phyloP scores from a whole-genome alignment of 1,140 invertebrate genomes.

The Temnothorax longispinosus region DNA sequence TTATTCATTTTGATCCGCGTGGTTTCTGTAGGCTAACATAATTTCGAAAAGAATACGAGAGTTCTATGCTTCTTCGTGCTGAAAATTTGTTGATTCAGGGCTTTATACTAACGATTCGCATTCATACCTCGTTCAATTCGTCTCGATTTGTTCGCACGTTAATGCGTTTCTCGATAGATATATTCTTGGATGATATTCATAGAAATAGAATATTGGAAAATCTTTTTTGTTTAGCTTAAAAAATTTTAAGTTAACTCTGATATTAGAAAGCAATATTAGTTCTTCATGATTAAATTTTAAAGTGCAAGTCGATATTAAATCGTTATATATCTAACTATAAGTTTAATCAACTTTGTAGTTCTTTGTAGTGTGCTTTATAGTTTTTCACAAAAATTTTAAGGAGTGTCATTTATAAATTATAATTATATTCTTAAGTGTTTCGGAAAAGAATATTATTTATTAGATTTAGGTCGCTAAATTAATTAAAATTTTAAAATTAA shows the following conservation, averaged over 20 bases:
- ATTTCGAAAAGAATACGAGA: neutral
- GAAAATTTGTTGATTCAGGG: conserved; percentile 13
- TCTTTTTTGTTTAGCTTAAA: neutral
- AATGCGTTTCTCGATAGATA: neutral
- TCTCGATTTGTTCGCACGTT: neutral
- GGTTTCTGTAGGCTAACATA: neutral
- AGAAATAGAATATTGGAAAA: neutral
- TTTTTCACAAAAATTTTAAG: neutral
- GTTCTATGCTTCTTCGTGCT: neutral
- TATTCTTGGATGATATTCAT: neutral
- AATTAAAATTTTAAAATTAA: neutral
- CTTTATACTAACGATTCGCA: conserved; percentile 1
- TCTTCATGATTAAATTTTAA: conserved; percentile 1
- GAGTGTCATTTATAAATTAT: neutral
- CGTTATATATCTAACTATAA: neutral
- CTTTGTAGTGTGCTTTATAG: neutral
- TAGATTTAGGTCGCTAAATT: neutral
- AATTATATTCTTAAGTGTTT: neutral
- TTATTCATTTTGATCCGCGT: conserved; percentile 30
- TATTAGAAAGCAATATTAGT: neutral
- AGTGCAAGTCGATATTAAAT: neutral
- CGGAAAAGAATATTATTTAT: neutral
- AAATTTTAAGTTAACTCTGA: neutral
- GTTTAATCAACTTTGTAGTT: neutral
- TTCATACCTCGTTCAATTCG: conserved; percentile 12